Percentiles rank a stretch among this genome's conserved stretches.
Evolutionary conservation across 1,140 invertebrate species (phyloP).

Genomic region (Monomorium pharaonis): DNA sequence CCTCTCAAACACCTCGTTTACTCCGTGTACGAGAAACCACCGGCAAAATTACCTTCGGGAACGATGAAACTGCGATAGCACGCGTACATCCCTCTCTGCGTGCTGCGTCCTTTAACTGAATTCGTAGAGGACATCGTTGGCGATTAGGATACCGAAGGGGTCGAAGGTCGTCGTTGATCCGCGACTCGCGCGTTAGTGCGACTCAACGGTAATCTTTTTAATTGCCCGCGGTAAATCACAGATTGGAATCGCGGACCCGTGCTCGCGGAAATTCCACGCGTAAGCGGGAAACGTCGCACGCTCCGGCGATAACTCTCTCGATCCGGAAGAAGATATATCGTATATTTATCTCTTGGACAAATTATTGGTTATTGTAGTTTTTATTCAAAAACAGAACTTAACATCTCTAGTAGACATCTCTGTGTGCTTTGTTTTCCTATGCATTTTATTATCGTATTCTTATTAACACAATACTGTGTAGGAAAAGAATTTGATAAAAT

Average conservation of each 20-base stretch:
- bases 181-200: constrained; percentile 10
- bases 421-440: too few relatives aligned
- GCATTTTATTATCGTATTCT: too few relatives aligned
- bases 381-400: neutral
- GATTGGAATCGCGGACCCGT: constrained; percentile 41
- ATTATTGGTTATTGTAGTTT: neutral
- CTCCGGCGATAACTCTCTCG: constrained; percentile 36
- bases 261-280: constrained; percentile 15
- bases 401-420: too few relatives aligned
- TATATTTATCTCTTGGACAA: neutral
- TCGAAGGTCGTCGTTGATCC: constrained; percentile 22
- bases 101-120: constrained; percentile 49
- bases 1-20: constrained; percentile 29
- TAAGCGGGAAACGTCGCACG: constrained; percentile 33
- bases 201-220: constrained; percentile 43
- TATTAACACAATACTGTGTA: too few relatives aligned
- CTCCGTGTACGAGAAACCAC: constrained; percentile 3
- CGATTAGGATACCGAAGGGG: constrained; percentile 16
- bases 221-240: constrained; percentile 41
- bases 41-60: constrained; percentile 32
- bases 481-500: too few relatives aligned
- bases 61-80: constrained; percentile 25
- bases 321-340: constrained; percentile 2
- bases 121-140: constrained; percentile 45
- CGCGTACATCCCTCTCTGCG: constrained; percentile 2